Evolutionary conservation across 2,113 vertebrate species (phyloP).

Genomic region (Colaptes auratus): DNA sequence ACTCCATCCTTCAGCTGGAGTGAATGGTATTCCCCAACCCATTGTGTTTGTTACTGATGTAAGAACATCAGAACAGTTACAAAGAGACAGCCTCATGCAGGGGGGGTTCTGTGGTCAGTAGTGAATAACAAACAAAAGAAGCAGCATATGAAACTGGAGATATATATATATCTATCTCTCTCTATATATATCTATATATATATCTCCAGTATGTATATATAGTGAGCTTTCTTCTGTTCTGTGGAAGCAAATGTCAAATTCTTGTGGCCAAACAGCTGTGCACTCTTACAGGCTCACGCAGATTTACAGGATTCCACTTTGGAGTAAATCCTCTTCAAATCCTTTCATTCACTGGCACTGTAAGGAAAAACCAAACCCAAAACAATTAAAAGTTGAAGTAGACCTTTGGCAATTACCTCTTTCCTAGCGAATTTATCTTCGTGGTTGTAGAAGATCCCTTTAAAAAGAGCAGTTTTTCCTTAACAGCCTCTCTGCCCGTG

Average conservation of each 20-base stretch:
- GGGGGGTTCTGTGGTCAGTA: neutral
- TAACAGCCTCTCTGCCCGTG: fast-evolving
- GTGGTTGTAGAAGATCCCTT: neutral
- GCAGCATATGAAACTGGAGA: neutral
- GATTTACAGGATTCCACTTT: neutral
- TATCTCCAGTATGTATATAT: too few species aligned
- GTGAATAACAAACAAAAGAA: neutral
- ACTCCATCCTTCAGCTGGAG: neutral
- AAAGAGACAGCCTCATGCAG: neutral
- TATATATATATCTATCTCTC: too few species aligned
- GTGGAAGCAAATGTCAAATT: neutral
- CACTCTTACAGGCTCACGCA: neutral
- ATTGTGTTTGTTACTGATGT: neutral
- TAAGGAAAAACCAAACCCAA: too few species aligned
- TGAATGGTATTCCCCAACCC: neutral
- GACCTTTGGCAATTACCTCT: neutral
- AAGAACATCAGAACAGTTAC: neutral
- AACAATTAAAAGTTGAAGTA: neutral
- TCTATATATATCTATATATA: too few species aligned
- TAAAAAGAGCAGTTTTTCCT: neutral
- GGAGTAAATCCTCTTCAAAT: neutral
- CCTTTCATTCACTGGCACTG: neutral
- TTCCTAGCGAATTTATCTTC: neutral
- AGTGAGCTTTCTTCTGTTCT: neutral
- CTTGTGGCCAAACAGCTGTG: neutral